Conservation (phyloP, 2,888 invertebrate species). For the Gastrophysa polygoni region DNA sequence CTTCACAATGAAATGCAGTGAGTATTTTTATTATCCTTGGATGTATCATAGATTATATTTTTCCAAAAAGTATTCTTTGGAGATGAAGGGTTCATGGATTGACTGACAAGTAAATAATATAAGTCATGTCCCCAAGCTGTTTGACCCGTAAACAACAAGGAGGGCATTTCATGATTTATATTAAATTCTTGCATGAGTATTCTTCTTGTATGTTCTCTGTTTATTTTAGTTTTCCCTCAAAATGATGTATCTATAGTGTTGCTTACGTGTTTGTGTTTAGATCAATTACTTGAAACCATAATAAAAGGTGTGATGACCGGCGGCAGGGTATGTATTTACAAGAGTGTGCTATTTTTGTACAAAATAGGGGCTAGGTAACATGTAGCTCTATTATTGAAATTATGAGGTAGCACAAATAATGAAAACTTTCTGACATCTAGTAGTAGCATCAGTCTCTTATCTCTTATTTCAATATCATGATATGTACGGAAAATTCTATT, state of each 20-base stretch:
- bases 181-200: background rate
- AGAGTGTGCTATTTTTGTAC: slow-evolving; percentile 8
- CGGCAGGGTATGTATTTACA: background rate
- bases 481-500: no score
- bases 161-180: slow-evolving; percentile 7
- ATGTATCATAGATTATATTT: no score
- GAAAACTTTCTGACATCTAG: no score
- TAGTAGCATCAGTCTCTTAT: no score
- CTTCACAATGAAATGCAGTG: slow-evolving; percentile 47
- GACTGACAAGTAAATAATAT: slow-evolving; percentile 4
- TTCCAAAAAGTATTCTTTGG: no score
- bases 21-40: slow-evolving; percentile 34
- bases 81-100: no score
- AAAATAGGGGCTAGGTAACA: no score
- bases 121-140: slow-evolving; percentile 49
- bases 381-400: no score
- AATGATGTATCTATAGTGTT: background rate
- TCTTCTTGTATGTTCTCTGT: background rate
- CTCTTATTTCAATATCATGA: no score
- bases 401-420: no score
- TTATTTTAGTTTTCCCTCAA: background rate
- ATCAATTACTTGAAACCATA: background rate
- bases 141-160: slow-evolving; percentile 39
- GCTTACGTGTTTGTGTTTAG: background rate
- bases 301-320: slow-evolving; percentile 16